These are phyloP conservation scores for Masnerella sp. DNA, from an alignment of 2,888 invertebrate species.

Conservation along the genomic window DNA sequence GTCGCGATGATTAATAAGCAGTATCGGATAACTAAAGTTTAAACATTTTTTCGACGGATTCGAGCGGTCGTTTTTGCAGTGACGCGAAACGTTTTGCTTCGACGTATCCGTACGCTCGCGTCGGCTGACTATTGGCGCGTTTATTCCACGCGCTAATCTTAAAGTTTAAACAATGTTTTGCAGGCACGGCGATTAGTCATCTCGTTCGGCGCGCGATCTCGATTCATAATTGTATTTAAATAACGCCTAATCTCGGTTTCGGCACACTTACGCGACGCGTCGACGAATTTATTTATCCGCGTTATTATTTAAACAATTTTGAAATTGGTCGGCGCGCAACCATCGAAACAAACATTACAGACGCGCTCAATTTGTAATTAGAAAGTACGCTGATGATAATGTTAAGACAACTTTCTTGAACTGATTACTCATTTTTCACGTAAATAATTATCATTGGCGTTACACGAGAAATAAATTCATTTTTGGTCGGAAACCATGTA, in stretches of 20 bases:
- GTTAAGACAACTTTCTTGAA: constrained; percentile 53
- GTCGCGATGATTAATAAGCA: too few relatives aligned
- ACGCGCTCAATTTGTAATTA: constrained; percentile 51
- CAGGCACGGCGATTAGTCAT: background rate
- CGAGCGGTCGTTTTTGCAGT: background rate
- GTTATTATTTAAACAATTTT: too few relatives aligned
- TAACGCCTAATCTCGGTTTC: background rate
- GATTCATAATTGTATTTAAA: constrained; percentile 8
- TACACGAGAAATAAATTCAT: constrained; percentile 18
- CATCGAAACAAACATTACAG: constrained; percentile 39
- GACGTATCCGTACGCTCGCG: background rate
- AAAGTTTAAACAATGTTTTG: constrained; percentile 8
- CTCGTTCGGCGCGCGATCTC: background rate
- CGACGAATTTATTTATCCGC: too few relatives aligned
- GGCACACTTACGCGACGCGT: constrained; percentile 10
- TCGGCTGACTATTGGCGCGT: constrained; percentile 50
- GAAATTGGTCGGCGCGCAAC: constrained; percentile 18
- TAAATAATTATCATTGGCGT: constrained; percentile 32
- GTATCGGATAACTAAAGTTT: too few relatives aligned
- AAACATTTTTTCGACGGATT: background rate
- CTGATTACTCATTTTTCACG: constrained; percentile 49
- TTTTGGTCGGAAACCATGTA: constrained; percentile 14
- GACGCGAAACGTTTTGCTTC: constrained; percentile 2
- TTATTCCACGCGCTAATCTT: constrained; percentile 36
- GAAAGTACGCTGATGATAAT: constrained; percentile 56